A percentile compares a stretch with the other conserved stretches of the same genome.
phyloP scores from a whole-genome alignment of 2,113 vertebrate genomes.

The Cephalopterus ornatus region DNA sequence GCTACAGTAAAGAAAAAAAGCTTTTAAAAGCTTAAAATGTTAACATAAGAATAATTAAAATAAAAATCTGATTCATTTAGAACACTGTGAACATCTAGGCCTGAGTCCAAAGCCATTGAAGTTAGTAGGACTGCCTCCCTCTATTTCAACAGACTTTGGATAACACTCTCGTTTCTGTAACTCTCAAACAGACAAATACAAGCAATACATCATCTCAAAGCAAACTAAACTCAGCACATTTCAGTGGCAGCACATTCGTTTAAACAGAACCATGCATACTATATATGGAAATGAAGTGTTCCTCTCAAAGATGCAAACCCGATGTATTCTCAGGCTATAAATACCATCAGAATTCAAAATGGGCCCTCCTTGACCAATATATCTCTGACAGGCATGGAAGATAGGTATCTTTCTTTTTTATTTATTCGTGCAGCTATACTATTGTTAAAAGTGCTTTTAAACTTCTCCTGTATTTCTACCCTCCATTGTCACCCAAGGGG shows the following conservation, averaged over 20 bases:
- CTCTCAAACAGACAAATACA: slow-evolving; percentile 28
- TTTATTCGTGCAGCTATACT: not conserved
- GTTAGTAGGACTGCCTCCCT: not conserved
- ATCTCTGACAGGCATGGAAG: not conserved
- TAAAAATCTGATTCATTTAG: not conserved
- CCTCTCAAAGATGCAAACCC: slow-evolving; percentile 24
- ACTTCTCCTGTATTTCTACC: not conserved
- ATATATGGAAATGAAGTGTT: slow-evolving; percentile 59
- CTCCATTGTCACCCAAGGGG: not conserved
- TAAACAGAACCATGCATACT: slow-evolving; percentile 35
- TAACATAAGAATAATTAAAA: not conserved
- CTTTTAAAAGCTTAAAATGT: slow-evolving; percentile 42
- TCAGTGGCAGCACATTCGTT: slow-evolving; percentile 57
- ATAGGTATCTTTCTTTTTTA: not conserved
- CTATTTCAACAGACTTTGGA: slow-evolving; percentile 16
- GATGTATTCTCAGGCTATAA: slow-evolving; percentile 14
- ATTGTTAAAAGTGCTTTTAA: not conserved
- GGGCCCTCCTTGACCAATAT: not conserved
- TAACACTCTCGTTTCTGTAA: not conserved
- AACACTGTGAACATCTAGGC: slow-evolving; percentile 3
- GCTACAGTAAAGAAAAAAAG: not conserved
- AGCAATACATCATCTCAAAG: slow-evolving; percentile 37
- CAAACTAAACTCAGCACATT: slow-evolving; percentile 44
- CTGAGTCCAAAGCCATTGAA: slow-evolving; percentile 4
- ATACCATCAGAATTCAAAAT: slow-evolving; percentile 23